These are phyloP conservation scores for Plemyria rubiginata DNA, from an alignment of 2,888 invertebrate species.

Conservation along the genomic window DNA sequence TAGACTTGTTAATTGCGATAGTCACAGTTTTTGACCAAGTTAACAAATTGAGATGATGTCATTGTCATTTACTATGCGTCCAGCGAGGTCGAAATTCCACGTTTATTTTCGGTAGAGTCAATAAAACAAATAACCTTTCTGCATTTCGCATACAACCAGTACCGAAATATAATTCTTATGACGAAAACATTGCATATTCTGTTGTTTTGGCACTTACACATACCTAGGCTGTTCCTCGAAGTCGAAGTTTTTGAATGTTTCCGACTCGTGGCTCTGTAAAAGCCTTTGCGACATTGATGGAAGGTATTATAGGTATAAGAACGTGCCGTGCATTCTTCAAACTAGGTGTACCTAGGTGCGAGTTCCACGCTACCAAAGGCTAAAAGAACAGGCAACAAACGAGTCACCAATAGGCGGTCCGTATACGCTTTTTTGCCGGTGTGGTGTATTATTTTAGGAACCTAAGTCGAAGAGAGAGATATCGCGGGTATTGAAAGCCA, in stretches of 20 bases:
- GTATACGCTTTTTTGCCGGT: too few species aligned
- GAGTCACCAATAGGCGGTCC: too few species aligned
- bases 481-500: background rate
- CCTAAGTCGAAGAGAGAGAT: background rate
- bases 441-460: too few species aligned
- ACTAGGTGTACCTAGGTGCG: too few species aligned
- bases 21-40: constrained; percentile 38
- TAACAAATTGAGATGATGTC: constrained; percentile 54
- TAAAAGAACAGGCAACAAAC: too few species aligned
- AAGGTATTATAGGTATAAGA: too few species aligned
- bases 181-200: background rate
- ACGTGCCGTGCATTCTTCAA: too few species aligned
- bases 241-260: background rate
- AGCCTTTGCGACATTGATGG: too few species aligned
- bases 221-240: background rate
- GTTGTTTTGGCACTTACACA: background rate
- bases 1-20: constrained; percentile 13
- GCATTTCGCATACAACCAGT: constrained; percentile 4
- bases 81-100: constrained; percentile 16
- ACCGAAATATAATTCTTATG: background rate
- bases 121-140: constrained; percentile 14
- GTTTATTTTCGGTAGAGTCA: constrained; percentile 13
- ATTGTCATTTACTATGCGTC: constrained; percentile 43
- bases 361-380: too few species aligned
- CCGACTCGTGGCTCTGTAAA: too few species aligned